Conservation (phyloP, 2,888 invertebrate genomes). For the Xanthostigma xanthostigma region DNA sequence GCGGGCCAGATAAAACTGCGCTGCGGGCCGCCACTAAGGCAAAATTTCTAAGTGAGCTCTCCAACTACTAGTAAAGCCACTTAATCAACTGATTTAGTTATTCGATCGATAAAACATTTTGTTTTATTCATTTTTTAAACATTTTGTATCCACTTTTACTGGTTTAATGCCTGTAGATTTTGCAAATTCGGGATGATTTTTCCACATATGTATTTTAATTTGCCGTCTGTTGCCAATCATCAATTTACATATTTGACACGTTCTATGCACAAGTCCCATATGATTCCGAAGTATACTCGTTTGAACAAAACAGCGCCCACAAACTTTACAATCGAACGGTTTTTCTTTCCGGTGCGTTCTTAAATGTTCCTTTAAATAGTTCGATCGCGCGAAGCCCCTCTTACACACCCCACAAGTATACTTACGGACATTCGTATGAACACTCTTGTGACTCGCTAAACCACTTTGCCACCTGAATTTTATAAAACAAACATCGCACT, state of each 20-base stretch:
- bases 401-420: conserved; percentile 14
- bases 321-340: conserved; percentile 13
- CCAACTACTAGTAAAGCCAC: too few relatives aligned
- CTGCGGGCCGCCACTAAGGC: too few relatives aligned
- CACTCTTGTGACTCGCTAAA: conserved; percentile 11
- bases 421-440: conserved; percentile 12
- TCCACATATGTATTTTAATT: conserved; percentile 14
- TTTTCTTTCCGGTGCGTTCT: conserved; percentile 12
- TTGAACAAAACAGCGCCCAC: conserved; percentile 17
- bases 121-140: too few relatives aligned
- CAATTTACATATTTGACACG: conserved; percentile 11
- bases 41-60: too few relatives aligned
- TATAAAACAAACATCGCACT: conserved; percentile 14
- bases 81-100: too few relatives aligned
- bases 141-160: too few relatives aligned
- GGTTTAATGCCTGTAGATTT: too few relatives aligned
- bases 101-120: too few relatives aligned
- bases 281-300: conserved; percentile 20
- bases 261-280: conserved; percentile 12
- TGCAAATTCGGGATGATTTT: conserved; percentile 6
- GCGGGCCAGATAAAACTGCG: too few relatives aligned
- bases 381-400: conserved; percentile 18
- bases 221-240: conserved; percentile 13
- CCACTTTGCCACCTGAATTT: conserved; percentile 14
- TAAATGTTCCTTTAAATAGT: conserved; percentile 19